phyloP scores from a whole-genome alignment of 2,113 vertebrate genomes.

The Cacatua alba region DNA sequence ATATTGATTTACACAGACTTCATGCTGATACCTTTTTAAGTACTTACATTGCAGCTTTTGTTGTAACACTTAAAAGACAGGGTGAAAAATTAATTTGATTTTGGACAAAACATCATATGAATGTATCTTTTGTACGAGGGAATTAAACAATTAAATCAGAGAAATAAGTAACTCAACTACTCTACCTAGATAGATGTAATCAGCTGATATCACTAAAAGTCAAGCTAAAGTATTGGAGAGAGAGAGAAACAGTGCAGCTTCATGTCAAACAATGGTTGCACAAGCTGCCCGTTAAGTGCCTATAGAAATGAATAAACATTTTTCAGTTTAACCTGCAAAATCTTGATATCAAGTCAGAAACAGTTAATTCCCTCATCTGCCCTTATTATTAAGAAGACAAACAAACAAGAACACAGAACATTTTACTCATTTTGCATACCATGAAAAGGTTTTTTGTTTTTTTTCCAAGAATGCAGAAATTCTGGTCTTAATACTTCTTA shows the following conservation, averaged over 20 bases:
- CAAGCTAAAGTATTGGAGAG: neutral
- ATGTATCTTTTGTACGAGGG: neutral
- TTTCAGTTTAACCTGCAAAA: conserved; percentile 10
- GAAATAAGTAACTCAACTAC: neutral
- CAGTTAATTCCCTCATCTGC: neutral
- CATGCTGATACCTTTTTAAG: conserved; percentile 32
- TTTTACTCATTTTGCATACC: neutral
- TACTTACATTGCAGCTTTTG: neutral
- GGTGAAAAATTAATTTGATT: neutral
- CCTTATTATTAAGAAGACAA: neutral
- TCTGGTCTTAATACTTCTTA: neutral
- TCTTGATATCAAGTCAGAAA: conserved; percentile 5
- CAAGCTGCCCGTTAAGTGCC: neutral
- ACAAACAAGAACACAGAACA: neutral
- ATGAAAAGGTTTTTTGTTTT: neutral
- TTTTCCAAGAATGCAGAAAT: neutral
- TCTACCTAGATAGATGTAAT: neutral
- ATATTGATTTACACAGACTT: conserved; percentile 38
- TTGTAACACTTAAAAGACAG: neutral
- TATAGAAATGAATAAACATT: neutral
- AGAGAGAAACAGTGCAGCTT: neutral
- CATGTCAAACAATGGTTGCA: neutral
- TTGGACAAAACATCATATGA: neutral
- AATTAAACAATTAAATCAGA: neutral
- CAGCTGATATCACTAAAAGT: neutral